Evolutionary conservation across 1,140 invertebrate species (phyloP).

Genomic region (Drosophila kurseongensis): DNA sequence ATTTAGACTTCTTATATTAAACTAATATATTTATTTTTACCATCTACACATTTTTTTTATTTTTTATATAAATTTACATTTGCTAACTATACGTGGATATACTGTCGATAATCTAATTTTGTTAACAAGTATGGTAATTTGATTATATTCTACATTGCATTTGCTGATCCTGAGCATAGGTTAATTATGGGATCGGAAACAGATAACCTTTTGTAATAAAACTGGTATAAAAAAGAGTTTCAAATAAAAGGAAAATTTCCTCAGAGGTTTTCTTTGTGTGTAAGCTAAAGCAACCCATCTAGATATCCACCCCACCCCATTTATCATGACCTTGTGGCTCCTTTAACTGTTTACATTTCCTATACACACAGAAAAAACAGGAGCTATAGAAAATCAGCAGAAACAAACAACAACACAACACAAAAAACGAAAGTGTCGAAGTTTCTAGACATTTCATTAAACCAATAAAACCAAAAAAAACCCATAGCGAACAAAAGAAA

Average conservation of each 20-base stretch:
- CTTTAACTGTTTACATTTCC: conserved; percentile 18
- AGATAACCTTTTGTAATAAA: too few species aligned
- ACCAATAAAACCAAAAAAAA: background rate
- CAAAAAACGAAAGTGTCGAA: conserved; percentile 4
- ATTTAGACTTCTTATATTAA: too few species aligned
- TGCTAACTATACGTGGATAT: too few species aligned
- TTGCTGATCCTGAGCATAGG: too few species aligned
- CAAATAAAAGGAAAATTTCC: background rate
- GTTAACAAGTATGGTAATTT: too few species aligned
- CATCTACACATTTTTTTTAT: too few species aligned
- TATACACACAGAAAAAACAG: background rate
- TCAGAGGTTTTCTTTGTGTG: background rate
- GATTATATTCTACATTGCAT: too few species aligned
- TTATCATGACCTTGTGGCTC: conserved; percentile 28
- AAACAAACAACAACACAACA: conserved; percentile 5
- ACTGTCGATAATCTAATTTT: too few species aligned
- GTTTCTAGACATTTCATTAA: background rate
- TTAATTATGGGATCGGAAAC: too few species aligned
- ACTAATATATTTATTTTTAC: too few species aligned
- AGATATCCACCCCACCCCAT: conserved; percentile 7
- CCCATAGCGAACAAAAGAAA: background rate
- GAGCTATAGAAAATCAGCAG: background rate
- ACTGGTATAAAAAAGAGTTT: too few species aligned
- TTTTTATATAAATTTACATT: too few species aligned
- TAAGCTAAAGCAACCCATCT: background rate